Evolutionary conservation across 2,113 vertebrate genomes (phyloP), one percentile per base, ranked within the genome.

Genomic region (Cynocephalus volans): DNA sequence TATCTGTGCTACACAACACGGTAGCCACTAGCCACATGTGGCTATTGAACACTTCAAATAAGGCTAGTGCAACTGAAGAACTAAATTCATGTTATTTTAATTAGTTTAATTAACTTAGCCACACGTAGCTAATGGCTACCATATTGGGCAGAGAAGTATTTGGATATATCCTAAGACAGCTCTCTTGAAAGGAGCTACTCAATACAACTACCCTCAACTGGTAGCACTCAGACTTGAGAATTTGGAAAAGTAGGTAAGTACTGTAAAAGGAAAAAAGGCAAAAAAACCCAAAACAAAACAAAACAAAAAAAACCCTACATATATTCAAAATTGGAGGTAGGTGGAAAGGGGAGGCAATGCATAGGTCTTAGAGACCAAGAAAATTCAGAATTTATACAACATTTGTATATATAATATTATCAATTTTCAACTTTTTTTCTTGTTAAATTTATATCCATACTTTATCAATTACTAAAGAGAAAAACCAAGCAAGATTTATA

Each of bases 391-490:
- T 95, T 73, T 81, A 93, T 19, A 60, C 10, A 76, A 91, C 23
- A 93, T 73, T 80, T 87, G 33, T 67, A 45, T 52, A 72, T 45
- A 36, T 26, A 81, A 75, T 69, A 93, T 85, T 83, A 69, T 31
- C 21, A 73, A 64, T 64, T 69, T 91, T 80, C 48, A 95, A 88
- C 5, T 8, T 67, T 84, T 95, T 89, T 84, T 58, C 80, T 85
- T 70, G 19, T n/a, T 93, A 83, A 97, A 91, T 75, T 95, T 89
- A 54, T 9, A 95, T 36, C 67, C 36, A 95, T 8, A 73, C 33
- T 91, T 75, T 90, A 14, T 87, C 41, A 64, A 79, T 58, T 62
- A 72, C 50, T 84, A 75, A 91, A 93, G 28, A 82, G 33, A 95
- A 96, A 92, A 96, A 92, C 3, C 52, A 84, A 67, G 14, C 31